phyloP scores from a whole-genome alignment of 1,140 invertebrate species.

The Callitettix versicolor region DNA sequence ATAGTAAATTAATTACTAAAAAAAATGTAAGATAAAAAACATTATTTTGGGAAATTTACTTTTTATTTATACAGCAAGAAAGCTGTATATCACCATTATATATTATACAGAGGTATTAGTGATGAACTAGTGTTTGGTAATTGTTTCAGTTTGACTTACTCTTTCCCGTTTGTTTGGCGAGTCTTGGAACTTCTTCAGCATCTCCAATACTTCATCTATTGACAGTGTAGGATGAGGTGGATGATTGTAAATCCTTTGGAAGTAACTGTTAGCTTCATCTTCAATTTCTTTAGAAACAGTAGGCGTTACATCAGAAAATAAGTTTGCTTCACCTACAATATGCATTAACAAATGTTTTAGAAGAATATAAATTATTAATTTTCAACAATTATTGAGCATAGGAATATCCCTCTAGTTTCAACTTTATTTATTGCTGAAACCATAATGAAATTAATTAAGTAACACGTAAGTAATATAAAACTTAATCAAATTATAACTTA shows the following conservation, averaged over 20 bases:
- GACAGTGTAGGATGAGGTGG: conserved; percentile 84
- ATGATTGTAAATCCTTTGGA: conserved; percentile 96
- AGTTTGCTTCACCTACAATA: conserved; percentile 25
- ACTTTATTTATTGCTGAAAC: too few relatives aligned
- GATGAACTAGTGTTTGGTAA: too few relatives aligned
- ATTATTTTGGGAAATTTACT: too few relatives aligned
- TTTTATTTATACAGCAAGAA: too few relatives aligned
- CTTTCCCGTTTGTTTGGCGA: conserved; percentile 78
- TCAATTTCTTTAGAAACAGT: conserved; percentile 90
- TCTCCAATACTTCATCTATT: conserved; percentile 85
- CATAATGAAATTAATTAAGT: too few relatives aligned
- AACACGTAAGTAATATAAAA: too few relatives aligned
- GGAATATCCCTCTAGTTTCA: too few relatives aligned
- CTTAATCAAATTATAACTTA: too few relatives aligned
- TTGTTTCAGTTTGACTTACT: conserved; percentile 36
- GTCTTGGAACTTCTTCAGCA: conserved; percentile 92
- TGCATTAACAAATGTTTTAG: neutral
- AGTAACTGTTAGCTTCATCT: conserved; percentile 96
- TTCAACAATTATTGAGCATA: neutral
- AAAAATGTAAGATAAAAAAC: too few relatives aligned
- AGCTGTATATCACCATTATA: too few relatives aligned
- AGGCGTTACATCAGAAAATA: conserved; percentile 60
- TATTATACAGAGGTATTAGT: too few relatives aligned
- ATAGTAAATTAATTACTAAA: too few relatives aligned
- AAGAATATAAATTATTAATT: neutral